Percentiles rank a stretch among this genome's conserved stretches.
Conservation (phyloP, 2,113 vertebrate genomes). For the Sula dactylatra region DNA sequence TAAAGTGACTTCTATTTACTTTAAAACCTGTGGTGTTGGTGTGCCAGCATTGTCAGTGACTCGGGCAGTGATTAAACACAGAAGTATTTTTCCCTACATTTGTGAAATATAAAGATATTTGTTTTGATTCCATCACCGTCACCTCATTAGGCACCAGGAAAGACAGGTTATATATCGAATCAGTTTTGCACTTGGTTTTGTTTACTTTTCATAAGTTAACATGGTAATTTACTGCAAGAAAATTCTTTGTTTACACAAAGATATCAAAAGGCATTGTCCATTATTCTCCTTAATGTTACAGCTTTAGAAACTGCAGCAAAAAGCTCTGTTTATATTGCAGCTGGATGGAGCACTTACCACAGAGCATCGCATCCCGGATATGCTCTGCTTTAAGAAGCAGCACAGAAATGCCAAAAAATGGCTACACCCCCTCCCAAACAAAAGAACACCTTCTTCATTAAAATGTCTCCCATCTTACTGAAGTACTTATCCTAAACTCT, state of each 20-base stretch:
- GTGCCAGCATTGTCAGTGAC: conserved; percentile 18
- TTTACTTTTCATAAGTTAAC: conserved; percentile 65
- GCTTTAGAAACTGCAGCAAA: conserved; percentile 7
- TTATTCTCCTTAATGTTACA: conserved; percentile 51
- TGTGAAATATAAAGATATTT: conserved; percentile 60
- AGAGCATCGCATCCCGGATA: background rate
- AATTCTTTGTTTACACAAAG: conserved; percentile 65
- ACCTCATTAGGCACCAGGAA: conserved; percentile 55
- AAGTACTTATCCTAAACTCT: background rate
- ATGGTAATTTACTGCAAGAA: conserved; percentile 65
- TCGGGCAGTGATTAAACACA: conserved; percentile 29
- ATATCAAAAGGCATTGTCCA: conserved; percentile 57
- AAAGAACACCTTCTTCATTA: background rate
- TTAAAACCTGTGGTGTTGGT: background rate
- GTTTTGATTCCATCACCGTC: conserved; percentile 59
- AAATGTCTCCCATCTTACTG: background rate
- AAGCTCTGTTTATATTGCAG: conserved; percentile 60
- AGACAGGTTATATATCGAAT: conserved; percentile 44
- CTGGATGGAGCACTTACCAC: conserved; percentile 3
- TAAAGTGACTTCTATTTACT: conserved; percentile 21
- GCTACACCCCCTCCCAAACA: background rate
- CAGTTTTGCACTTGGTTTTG: conserved; percentile 56
- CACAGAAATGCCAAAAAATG: background rate
- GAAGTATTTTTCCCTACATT: conserved; percentile 47
- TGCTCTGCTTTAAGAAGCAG: background rate